Conservation (phyloP, 2,113 vertebrate species). For the Tautogolabrus adspersus region DNA sequence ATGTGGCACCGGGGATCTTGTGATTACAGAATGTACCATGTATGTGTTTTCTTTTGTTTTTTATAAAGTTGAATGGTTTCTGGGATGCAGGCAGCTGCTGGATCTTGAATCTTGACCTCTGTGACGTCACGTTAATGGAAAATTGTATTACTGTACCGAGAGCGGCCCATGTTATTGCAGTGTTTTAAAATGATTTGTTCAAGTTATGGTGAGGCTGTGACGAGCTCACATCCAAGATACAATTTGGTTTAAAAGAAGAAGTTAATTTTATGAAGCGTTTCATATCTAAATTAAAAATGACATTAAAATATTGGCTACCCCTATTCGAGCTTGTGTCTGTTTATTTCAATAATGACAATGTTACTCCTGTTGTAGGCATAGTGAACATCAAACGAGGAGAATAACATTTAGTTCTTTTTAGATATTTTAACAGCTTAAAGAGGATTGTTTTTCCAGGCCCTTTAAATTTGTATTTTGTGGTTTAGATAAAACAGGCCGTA, state of each 20-base stretch:
- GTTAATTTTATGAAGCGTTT: constrained; percentile 57
- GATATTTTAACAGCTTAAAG: too few species aligned
- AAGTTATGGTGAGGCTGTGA: constrained; percentile 18
- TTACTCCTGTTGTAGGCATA: too few species aligned
- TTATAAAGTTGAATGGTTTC: neutral
- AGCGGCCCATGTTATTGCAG: constrained; percentile 72
- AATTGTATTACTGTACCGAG: constrained; percentile 61
- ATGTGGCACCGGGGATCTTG: constrained; percentile 1
- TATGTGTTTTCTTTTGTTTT: neutral
- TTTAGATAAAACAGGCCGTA: too few species aligned
- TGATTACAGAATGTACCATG: constrained; percentile 8
- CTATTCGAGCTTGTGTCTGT: constrained; percentile 8
- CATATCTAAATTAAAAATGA: constrained; percentile 54
- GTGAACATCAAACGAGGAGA: too few species aligned
- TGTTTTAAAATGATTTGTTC: constrained; percentile 51
- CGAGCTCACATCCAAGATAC: constrained; percentile 17
- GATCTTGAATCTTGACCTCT: constrained; percentile 49
- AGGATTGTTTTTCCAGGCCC: too few species aligned
- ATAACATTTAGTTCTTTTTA: too few species aligned
- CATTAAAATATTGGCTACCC: constrained; percentile 75
- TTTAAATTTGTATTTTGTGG: too few species aligned
- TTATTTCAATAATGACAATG: neutral
- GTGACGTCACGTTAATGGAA: constrained; percentile 46
- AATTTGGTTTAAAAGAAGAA: constrained; percentile 31
- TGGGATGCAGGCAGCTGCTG: constrained; percentile 52